These are phyloP conservation scores for Eucriotettix oculatus DNA, from an alignment of 2,888 invertebrate species.

Conservation along the genomic window DNA sequence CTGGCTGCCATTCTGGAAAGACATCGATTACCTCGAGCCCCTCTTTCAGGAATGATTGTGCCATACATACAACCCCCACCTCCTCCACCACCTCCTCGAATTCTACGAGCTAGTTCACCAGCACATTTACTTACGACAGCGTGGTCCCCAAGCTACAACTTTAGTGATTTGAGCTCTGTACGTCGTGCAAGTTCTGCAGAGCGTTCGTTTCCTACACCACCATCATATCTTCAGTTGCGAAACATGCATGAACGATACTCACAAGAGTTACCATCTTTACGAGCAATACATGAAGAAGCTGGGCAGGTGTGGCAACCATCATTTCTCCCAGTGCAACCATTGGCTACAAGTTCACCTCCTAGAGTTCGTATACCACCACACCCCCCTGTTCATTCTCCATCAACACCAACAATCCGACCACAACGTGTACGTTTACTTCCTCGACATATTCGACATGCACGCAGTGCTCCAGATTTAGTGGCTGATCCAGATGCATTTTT, in stretches of 20 bases:
- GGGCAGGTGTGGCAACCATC: conserved; percentile 1
- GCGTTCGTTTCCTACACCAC: conserved; percentile 54
- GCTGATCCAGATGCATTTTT: conserved; percentile 42
- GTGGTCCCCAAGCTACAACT: conserved; percentile 53
- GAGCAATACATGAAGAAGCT: conserved; percentile 52
- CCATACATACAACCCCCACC: not conserved
- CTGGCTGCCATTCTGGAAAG: conserved; percentile 14
- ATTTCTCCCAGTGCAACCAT: conserved; percentile 42
- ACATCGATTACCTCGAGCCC: conserved; percentile 5
- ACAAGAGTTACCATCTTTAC: conserved; percentile 52
- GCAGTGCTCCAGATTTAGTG: conserved; percentile 47
- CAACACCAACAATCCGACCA: conserved; percentile 26
- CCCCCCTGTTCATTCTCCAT: conserved; percentile 21
- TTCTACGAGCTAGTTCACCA: conserved; percentile 19
- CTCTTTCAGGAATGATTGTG: not conserved
- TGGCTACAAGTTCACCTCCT: conserved; percentile 36
- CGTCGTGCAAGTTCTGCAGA: conserved; percentile 60
- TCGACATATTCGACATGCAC: conserved; percentile 44
- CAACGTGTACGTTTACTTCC: conserved; percentile 48
- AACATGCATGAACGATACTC: conserved; percentile 50
- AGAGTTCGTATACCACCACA: conserved; percentile 23
- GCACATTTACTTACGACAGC: conserved; percentile 23
- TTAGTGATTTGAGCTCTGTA: conserved; percentile 77
- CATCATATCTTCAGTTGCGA: conserved; percentile 46
- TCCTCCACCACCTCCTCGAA: conserved; percentile 16